Conservation (phyloP, 2,113 vertebrate genomes). For the Axis porcinus region DNA sequence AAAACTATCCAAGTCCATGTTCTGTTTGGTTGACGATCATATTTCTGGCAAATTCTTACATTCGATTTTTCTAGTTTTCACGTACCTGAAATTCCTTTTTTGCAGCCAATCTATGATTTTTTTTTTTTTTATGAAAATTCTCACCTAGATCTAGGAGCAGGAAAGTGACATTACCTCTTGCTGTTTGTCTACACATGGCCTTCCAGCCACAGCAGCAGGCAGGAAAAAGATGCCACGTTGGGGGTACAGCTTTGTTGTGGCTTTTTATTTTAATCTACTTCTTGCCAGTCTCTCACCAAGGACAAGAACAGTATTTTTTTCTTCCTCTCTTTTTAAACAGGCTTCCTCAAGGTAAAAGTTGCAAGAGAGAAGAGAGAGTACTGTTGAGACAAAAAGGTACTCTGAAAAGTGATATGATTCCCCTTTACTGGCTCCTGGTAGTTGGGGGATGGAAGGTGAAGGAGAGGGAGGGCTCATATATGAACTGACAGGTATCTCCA, state of each 20-base stretch:
- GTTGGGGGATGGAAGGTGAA: background rate
- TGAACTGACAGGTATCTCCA: no score
- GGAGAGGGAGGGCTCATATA: accelerated
- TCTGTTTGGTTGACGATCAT: background rate
- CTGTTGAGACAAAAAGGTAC: background rate
- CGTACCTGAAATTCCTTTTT: background rate
- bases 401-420: background rate
- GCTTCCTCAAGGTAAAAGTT: background rate
- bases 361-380: background rate
- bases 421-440: background rate
- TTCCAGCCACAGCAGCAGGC: background rate
- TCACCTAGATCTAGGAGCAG: background rate
- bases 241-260: background rate
- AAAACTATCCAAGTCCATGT: background rate
- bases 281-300: background rate
- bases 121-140: background rate
- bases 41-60: background rate
- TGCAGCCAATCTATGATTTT: background rate
- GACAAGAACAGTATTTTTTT: background rate
- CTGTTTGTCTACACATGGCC: no score
- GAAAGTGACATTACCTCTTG: background rate
- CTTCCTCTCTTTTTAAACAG: background rate
- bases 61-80: background rate
- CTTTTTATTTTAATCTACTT: background rate
- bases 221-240: background rate